Conservation (phyloP, 2,888 invertebrate species). For the Calliopum simillimum region DNA sequence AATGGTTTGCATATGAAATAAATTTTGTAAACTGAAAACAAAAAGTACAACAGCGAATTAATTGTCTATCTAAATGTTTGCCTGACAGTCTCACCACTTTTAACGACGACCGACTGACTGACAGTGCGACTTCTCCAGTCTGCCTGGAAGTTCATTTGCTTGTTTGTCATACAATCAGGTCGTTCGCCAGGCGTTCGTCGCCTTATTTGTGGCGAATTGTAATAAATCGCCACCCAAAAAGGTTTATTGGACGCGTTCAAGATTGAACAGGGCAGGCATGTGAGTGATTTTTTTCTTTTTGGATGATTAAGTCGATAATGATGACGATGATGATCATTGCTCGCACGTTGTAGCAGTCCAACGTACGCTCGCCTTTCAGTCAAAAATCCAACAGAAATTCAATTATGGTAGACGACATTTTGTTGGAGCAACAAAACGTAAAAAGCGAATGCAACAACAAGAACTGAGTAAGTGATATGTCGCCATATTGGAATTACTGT, state of each 20-base stretch:
- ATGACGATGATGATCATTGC: neutral
- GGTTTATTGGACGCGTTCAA: constrained; percentile 1
- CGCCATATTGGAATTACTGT: constrained; percentile 14
- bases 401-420: constrained; percentile 29
- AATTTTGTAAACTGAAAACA: constrained; percentile 58
- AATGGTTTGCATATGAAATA: constrained; percentile 43
- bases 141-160: constrained; percentile 52
- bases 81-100: neutral
- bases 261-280: too few relatives aligned
- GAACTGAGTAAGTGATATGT: neutral
- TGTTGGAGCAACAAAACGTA: constrained; percentile 4
- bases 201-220: constrained; percentile 27
- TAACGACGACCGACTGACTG: neutral
- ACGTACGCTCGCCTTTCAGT: constrained; percentile 28
- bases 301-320: neutral
- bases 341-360: neutral
- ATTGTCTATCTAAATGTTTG: neutral
- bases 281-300: neutral
- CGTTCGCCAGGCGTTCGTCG: constrained; percentile 22
- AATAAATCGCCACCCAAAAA: constrained; percentile 39
- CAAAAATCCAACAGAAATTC: constrained; percentile 11
- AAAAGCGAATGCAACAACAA: neutral
- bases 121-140: constrained; percentile 29
- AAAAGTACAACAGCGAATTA: constrained; percentile 45
- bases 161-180: constrained; percentile 36